Evolutionary conservation across 2,113 vertebrate species (phyloP), one percentile per base, ranked within the genome.

Genomic region (Hydrolagus affinis): DNA sequence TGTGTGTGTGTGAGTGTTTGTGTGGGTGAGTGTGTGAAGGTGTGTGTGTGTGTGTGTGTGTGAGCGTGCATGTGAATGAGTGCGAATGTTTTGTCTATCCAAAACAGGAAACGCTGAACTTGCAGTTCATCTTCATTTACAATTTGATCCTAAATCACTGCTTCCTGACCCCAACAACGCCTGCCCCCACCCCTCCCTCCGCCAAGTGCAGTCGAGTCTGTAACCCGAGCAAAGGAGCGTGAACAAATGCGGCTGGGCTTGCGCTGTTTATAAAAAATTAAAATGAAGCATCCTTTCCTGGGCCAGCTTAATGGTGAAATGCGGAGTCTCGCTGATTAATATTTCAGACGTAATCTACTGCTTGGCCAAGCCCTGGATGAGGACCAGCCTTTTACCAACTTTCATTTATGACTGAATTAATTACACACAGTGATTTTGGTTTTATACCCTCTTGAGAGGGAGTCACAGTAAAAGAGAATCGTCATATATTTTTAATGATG

Each of bases 381-480:
- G 78, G 78, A 83, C 78, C 25, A 30, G 62, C 78, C 25, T 83
- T 83, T 83, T 83, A 66, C 78, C 78, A 68, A 83, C 66, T 83
- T 83, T 83, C 78, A 83, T 83, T 83, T 83, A 83, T 83, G 78
- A 83, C 78, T 68, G 78, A 83, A 83, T 83, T 83, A 83, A 83
- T 83, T 83, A 83, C 78, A 83, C 78, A 83, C 62, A 66, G 66
- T 64, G 78, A 83, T 83, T 83, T 83, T 83, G 14, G 78, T 80
- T 83, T 83, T 32, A 66, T 83, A 32, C 62, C 78, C 78, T 83
- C 62, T 64, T 32, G 78, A 83, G 78, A 80, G 76, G 7, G 59
- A 83, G 59, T 64, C 60, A 62, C 10, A 64, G 77, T 80, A 83
- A 83, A 68, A 83, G 14, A 28, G 60, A 83, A 66, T 83, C 66